These are phyloP conservation scores for Lepidurus couesii DNA, from an alignment of 1,140 invertebrate genomes.

Conservation along the genomic window DNA sequence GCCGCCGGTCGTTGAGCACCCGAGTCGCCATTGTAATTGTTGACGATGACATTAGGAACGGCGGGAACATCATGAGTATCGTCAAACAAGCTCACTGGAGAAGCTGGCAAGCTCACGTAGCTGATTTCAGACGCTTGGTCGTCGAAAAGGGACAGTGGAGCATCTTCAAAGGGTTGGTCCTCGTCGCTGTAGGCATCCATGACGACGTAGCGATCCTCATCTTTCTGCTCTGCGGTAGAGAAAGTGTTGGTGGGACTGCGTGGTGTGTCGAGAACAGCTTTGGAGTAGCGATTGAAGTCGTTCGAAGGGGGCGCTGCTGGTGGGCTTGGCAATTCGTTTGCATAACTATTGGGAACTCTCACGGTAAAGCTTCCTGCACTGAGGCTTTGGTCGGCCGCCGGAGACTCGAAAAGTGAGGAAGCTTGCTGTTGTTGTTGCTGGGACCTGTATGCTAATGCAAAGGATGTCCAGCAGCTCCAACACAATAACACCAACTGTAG, in stretches of 20 bases:
- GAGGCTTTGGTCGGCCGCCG: neutral
- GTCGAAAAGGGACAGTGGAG: neutral
- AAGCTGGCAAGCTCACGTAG: neutral
- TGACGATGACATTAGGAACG: conserved; percentile 17
- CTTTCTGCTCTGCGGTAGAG: neutral
- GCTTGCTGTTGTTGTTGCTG: neutral
- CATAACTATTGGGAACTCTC: neutral
- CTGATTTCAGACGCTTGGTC: neutral
- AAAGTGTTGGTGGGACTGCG: neutral
- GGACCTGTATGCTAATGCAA: neutral
- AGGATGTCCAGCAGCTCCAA: neutral
- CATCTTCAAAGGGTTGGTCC: neutral
- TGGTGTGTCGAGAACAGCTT: neutral
- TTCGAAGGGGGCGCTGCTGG: neutral
- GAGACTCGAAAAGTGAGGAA: neutral
- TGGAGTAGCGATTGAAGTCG: neutral
- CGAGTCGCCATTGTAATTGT: neutral
- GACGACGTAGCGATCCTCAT: neutral
- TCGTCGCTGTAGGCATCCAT: neutral
- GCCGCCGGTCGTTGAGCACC: neutral
- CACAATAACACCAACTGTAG: neutral
- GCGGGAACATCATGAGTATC: conserved; percentile 17
- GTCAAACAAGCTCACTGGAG: conserved; percentile 24
- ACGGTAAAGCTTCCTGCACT: neutral
- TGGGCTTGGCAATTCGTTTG: conserved; percentile 6